These are phyloP conservation scores for Oncorhynchus keta DNA, from an alignment of 2,113 vertebrate species.

Conservation along the genomic window DNA sequence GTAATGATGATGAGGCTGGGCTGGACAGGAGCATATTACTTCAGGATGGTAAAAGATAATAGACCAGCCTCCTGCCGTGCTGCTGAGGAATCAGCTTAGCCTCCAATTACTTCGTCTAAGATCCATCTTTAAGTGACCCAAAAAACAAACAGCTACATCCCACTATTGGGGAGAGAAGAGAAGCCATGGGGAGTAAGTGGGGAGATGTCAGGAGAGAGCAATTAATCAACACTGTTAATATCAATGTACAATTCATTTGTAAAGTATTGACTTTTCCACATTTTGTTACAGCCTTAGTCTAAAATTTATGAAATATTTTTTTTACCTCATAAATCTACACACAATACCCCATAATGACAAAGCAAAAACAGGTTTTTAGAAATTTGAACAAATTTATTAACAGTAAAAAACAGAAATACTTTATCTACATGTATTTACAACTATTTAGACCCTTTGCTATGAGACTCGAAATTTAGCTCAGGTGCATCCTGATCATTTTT, in stretches of 20 bases:
- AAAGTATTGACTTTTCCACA: no score
- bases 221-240: slow-evolving; percentile 55
- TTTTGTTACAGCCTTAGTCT: no score
- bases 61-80: slow-evolving; percentile 60
- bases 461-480: no score
- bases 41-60: slow-evolving; percentile 67
- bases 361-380: no score
- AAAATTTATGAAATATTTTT: no score
- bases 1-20: slow-evolving; percentile 69
- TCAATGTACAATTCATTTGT: neutral
- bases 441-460: no score
- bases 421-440: no score
- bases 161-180: slow-evolving; percentile 39
- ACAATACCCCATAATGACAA: no score
- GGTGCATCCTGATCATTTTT: no score
- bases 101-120: slow-evolving; percentile 68
- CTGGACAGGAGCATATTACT: slow-evolving; percentile 63
- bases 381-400: no score
- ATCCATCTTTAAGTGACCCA: slow-evolving; percentile 62
- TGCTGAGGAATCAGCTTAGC: slow-evolving; percentile 55
- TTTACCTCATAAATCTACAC: no score
- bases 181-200: slow-evolving; percentile 16
- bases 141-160: slow-evolving; percentile 41
- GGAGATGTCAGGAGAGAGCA: slow-evolving; percentile 28
- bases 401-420: no score